phyloP scores from a whole-genome alignment of 2,113 vertebrate genomes.

The Miniopterus natalensis region DNA sequence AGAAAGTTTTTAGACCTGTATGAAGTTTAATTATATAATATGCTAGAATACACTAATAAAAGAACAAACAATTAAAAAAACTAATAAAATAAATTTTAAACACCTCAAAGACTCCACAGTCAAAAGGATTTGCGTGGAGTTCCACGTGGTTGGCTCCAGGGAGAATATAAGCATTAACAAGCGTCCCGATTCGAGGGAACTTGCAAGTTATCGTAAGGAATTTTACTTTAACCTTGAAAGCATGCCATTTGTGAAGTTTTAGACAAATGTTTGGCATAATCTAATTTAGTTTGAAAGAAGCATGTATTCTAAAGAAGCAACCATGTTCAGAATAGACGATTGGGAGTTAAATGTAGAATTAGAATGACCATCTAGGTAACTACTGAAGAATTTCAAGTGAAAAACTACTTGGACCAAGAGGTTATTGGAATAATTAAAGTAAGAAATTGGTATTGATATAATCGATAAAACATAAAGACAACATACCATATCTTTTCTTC shows the following conservation, averaged over 20 bases:
- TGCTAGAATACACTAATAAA: not conserved
- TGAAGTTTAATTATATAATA: not conserved
- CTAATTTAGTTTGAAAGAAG: constrained; percentile 17
- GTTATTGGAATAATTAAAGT: not conserved
- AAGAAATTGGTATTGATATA: not conserved
- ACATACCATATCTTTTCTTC: not conserved
- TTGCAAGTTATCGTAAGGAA: not conserved
- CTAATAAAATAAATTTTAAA: not conserved
- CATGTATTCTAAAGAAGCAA: not conserved
- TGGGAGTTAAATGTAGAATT: not conserved
- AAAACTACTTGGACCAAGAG: not conserved
- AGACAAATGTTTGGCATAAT: not conserved
- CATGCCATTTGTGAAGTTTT: not conserved
- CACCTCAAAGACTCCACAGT: not conserved
- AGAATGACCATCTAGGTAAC: not conserved
- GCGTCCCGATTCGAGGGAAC: not conserved
- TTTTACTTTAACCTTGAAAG: not conserved
- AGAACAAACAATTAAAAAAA: not conserved
- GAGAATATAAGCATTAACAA: not conserved
- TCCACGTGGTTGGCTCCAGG: not conserved
- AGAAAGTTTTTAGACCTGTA: not conserved
- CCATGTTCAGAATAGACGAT: not conserved
- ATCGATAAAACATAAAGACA: not conserved
- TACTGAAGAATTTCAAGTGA: constrained; percentile 3
- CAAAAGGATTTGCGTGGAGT: not conserved